Percentiles rank a stretch among this genome's conserved stretches.
Conservation (phyloP, 1,140 invertebrate species). For the Streblospio benedicti region DNA sequence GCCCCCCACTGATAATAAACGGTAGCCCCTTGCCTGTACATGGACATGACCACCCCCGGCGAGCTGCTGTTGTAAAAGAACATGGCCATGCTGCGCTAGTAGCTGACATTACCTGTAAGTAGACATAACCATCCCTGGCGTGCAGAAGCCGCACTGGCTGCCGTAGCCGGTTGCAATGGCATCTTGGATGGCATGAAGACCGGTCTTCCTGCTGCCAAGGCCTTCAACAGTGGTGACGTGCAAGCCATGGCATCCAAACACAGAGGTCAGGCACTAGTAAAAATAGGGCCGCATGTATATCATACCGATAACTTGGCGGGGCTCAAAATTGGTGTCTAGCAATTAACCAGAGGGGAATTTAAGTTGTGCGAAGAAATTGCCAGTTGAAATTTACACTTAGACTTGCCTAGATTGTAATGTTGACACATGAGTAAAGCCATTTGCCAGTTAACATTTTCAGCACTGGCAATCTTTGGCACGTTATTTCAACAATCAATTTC, state of each 20-base stretch:
- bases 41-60: no score
- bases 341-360: background rate
- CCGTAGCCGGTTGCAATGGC: conserved; percentile 16
- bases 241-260: conserved; percentile 8
- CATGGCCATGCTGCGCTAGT: no score
- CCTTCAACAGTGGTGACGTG: conserved; percentile 11
- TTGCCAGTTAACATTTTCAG: no score
- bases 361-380: background rate
- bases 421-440: no score
- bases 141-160: conserved; percentile 24
- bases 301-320: background rate
- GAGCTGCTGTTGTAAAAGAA: no score
- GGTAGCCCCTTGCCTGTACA: no score
- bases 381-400: background rate
- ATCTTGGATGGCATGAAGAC: conserved; percentile 6
- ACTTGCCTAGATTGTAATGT: no score
- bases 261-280: conserved; percentile 5
- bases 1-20: no score
- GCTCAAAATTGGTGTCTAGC: background rate
- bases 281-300: no score
- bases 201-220: conserved; percentile 3
- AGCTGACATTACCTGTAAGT: no score
- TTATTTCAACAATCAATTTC: no score
- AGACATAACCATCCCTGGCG: conserved; percentile 24
- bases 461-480: no score